Base-by-base conservation (phyloP, 2,113 vertebrate genomes). In the Sylvilagus bachmani region DNA sequence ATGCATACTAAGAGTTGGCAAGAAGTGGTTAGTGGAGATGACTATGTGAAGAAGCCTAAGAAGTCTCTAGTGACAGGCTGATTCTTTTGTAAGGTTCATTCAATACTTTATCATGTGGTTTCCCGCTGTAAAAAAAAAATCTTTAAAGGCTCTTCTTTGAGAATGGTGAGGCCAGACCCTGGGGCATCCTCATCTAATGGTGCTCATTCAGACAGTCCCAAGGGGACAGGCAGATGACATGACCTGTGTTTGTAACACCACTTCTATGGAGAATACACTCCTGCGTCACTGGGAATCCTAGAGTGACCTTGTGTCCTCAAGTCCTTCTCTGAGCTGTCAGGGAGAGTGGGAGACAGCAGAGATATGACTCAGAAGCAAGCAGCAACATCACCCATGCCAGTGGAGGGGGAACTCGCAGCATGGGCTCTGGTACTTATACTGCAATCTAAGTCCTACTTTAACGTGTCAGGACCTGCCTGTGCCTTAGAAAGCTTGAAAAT, bases 401-500 rank as follows among this genome's bases (percentile, higher is more conserved):
- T n/a, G 14, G 21, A 49, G 33, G 38, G 29, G 13, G 17, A 10
- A 33, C 19, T 1, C 27, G 19, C 17, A 51, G 9, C 31, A 2
- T 66, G 22, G 82, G 27, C 27, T 67, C 38, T 80, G 31, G 49
- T 73, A 62, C 82, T 10, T 87, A 17, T 11, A 53, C 0, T 80
- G n/a, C 80, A 70, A 3, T 74, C 38, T 88, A 78, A 84, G 62
- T 38, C 17, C 49, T 79, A 38, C 25, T 5, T 33, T 67, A 69
- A 19, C 58, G 16, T 71, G 13, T 36, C 70, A 44, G 51, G 17
- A 55, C 81, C n/a, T 38, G 31, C 38, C n/a, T 95, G 1, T 88
- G 77, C 62, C 81, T 83, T 75, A 36, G 2, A 77, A 92, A 93
- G 89, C 33, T 69, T 93, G 49, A 93, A 86, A 89, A 58, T 86